phyloP scores from a whole-genome alignment of 2,113 vertebrate genomes.

The Catharus minimus region DNA sequence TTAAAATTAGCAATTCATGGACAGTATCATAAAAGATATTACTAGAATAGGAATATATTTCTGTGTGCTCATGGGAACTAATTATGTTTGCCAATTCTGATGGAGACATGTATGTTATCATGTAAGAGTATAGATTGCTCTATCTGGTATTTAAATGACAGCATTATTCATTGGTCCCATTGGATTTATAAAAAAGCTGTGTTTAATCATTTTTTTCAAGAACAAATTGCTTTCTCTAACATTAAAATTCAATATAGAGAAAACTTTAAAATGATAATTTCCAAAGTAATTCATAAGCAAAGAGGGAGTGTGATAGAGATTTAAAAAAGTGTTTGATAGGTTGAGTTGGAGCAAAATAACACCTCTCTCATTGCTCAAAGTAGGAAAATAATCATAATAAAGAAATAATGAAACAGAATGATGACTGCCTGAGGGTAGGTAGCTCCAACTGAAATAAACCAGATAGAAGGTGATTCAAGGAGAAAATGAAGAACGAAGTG shows the following conservation, averaged over 20 bases:
- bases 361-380: neutral
- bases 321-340: neutral
- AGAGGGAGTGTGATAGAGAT: neutral
- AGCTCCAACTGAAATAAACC: neutral
- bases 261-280: neutral
- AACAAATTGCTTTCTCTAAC: constrained; percentile 1
- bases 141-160: neutral
- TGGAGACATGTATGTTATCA: neutral
- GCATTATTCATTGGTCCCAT: neutral
- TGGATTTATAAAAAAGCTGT: neutral
- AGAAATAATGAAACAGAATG: neutral
- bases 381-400: neutral
- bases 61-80: neutral
- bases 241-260: neutral
- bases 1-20: neutral
- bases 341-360: neutral
- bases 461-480: neutral
- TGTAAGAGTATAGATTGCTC: neutral
- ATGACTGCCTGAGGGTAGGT: neutral
- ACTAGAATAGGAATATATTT: neutral
- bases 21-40: neutral
- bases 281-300: neutral
- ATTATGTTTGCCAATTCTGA: constrained; percentile 1
- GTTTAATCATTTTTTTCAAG: constrained; percentile 3
- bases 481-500: neutral